These are phyloP conservation scores for Leucoptera coffeella DNA, from an alignment of 2,888 invertebrate species.

Conservation along the genomic window DNA sequence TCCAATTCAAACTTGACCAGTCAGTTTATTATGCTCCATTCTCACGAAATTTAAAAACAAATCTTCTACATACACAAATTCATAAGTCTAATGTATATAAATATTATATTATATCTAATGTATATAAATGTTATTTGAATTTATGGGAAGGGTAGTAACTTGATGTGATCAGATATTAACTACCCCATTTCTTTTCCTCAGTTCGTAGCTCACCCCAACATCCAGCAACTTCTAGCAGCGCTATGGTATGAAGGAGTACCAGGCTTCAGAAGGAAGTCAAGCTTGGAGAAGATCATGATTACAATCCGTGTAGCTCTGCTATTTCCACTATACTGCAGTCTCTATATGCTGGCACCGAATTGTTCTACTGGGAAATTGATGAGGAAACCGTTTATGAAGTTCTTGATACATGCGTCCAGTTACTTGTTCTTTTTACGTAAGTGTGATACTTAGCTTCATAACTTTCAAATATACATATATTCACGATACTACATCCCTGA, in stretches of 20 bases:
- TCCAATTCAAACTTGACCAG: too few relatives aligned
- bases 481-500: neutral
- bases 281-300: slow-evolving; percentile 66
- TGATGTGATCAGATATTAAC: too few relatives aligned
- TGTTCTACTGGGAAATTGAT: slow-evolving; percentile 74
- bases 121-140: too few relatives aligned
- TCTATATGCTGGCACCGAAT: slow-evolving; percentile 82
- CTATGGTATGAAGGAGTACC: slow-evolving; percentile 96
- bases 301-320: slow-evolving; percentile 70
- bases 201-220: slow-evolving; percentile 94
- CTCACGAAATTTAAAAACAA: too few relatives aligned
- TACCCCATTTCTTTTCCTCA: slow-evolving; percentile 19
- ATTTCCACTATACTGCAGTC: slow-evolving; percentile 80
- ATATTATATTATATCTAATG: too few relatives aligned
- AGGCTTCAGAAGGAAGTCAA: slow-evolving; percentile 80
- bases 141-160: too few relatives aligned
- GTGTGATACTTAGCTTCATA: slow-evolving; percentile 28
- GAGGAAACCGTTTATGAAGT: slow-evolving; percentile 95
- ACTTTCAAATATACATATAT: neutral
- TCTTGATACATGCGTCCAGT: slow-evolving; percentile 89
- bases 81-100: too few relatives aligned
- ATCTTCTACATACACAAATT: too few relatives aligned
- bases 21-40: too few relatives aligned
- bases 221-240: slow-evolving; percentile 84
- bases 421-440: slow-evolving; percentile 90